phyloP scores from a whole-genome alignment of 2,888 invertebrate species.

The Drosophila maculinotata region DNA sequence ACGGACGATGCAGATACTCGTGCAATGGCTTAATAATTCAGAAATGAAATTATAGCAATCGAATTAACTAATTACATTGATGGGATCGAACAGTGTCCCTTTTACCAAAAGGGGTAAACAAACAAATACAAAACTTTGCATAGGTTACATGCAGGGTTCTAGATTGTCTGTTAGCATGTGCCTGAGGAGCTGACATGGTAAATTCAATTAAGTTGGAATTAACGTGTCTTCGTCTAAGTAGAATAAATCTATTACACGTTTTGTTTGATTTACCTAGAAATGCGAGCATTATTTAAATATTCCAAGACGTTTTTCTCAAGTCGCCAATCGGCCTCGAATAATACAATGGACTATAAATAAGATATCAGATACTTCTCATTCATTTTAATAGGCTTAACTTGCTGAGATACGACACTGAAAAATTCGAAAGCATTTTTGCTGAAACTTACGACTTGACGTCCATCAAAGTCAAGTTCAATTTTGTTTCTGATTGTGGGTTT shows the following conservation, averaged over 20 bases:
- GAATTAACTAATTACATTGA: slow-evolving; percentile 72
- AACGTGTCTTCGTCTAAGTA: neutral
- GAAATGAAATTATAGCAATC: slow-evolving; percentile 66
- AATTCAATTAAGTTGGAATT: neutral
- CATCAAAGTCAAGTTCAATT: too few species aligned
- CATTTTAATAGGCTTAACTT: slow-evolving; percentile 50
- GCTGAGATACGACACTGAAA: slow-evolving; percentile 10
- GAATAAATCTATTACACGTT: too few species aligned
- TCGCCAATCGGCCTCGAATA: too few species aligned
- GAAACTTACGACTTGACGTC: too few species aligned
- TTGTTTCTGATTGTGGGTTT: too few species aligned
- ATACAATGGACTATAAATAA: neutral
- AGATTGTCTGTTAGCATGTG: neutral
- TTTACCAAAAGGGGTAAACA: neutral
- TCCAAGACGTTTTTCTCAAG: too few species aligned
- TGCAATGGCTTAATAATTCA: slow-evolving; percentile 55
- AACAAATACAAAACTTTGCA: neutral
- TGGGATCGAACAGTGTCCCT: slow-evolving; percentile 13
- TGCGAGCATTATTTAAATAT: too few species aligned
- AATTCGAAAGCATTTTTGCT: too few species aligned
- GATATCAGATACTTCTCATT: slow-evolving; percentile 25
- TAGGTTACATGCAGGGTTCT: too few species aligned
- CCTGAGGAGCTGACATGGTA: neutral
- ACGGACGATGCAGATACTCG: slow-evolving; percentile 2
- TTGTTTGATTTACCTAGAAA: too few species aligned